Base-by-base conservation (phyloP, 2,888 invertebrate species). In the Notodonta dromedarius region DNA sequence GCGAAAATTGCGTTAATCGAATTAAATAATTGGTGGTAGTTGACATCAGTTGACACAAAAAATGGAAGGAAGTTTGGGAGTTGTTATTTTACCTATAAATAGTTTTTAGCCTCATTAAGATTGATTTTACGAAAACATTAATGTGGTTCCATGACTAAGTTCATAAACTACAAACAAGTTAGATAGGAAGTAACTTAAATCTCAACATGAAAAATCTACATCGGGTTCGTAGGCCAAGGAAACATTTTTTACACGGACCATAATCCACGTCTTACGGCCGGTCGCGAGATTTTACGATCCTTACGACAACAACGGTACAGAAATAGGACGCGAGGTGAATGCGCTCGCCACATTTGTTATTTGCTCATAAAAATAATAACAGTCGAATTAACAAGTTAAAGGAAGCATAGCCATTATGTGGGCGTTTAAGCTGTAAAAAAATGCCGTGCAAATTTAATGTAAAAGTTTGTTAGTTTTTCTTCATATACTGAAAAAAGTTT, bases 321-420 rank as follows among this genome's bases (percentile, higher is more conserved):
- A 81, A 82, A 82, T 82, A 82, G 80, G 76, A 65, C 71, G 64
- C 64, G 82, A 82, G 88, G 87, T 89, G 83, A 89, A 88, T 59
- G 75, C 87, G 66, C 74, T 60, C 61, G 61, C 79, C 73, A 80
- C 56, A 32, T 79, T 80, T 79, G 77, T 82, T 78, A 83, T 84
- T 82, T 73, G 78, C 80, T 84, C 84, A 82, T 87, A 87, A 90
- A 90, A 89, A 86, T 84, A 80, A 84, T 68, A 69, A 70, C 63
- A 70, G 61, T 67, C 63, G 64, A 73, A 70, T 76, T 76, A 68
- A 71, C 62, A 78, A 87, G 84, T 85, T 85, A 82, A 74, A 78
- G 79, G 79, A 79, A 84, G 83, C 76, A 77, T 63, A 68, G 78
- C 73, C 80, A 76, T 51, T 14, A 50, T 69, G 80, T 82, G 82